Base-by-base conservation (phyloP, 2,888 invertebrate genomes). In the Tetheella fluctuosa region DNA sequence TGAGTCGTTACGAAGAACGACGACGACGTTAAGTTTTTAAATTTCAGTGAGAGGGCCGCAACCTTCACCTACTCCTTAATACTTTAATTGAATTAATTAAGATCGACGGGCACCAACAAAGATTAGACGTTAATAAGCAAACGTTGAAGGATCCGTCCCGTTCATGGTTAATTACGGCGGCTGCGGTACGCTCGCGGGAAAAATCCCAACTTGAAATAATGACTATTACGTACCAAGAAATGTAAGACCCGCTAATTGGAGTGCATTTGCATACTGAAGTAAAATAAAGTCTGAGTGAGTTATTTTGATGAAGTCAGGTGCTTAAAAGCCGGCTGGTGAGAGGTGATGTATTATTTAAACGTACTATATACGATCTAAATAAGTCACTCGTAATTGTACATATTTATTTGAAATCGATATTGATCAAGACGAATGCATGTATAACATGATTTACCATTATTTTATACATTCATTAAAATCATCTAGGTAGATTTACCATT, bases 41-140 rank as follows among this genome's bases (percentile, higher is more conserved):
- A 91, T 91, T 91, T 86, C 84, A 85, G 86, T 86, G 82, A 88
- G 87, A 86, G 88, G 85, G 86, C 88, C 86, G 83, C 87, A 91
- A 90, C 92, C 91, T 92, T 92, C 89, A 92, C 91, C 93, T 90
- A 91, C 85, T 89, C 83, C 82, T 84, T 89, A 86, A 87, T 89
- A 86, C 86, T 89, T 87, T 90, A 89, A 92, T 90, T 88, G 85
- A 90, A 90, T 90, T 90, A 88, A 90, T 91, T 91, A 90, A 87
- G 89, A 88, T 87, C 84, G 84, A 84, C 84, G 82, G 80, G 79
- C 81, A 82, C 81, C 78, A 82, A 85, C 85, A 84, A 83, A 90
- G 89, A 93, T 90, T 90, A 90, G 88, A 89, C 86, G 86, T 89
- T 90, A 91, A 91, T 90, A 90, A 91, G 89, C 85, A 82, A 86